phyloP scores from a whole-genome alignment of 2,888 invertebrate species.

The Ernsta delagoae region DNA sequence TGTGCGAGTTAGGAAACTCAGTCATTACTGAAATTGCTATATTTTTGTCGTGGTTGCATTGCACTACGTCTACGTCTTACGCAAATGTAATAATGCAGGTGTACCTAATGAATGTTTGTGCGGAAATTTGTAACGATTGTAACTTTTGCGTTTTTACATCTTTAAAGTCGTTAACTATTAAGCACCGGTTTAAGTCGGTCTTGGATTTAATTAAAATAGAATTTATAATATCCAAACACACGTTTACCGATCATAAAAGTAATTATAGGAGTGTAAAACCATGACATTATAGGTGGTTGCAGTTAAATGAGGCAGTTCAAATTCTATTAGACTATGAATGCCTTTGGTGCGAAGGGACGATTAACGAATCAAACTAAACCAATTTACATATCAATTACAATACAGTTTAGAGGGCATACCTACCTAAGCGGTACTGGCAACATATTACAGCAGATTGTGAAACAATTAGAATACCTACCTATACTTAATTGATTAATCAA shows the following conservation, averaged over 20 bases:
- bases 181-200: neutral
- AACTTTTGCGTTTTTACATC: neutral
- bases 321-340: constrained; percentile 27
- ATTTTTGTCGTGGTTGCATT: constrained; percentile 4
- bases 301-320: constrained; percentile 17
- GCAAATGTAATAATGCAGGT: constrained; percentile 7
- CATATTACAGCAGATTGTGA: neutral
- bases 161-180: neutral
- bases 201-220: constrained; percentile 8
- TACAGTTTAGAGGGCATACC: constrained; percentile 3
- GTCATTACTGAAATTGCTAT: constrained; percentile 25
- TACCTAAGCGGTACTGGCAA: neutral
- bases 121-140: neutral
- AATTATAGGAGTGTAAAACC: constrained; percentile 14
- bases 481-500: neutral
- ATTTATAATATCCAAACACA: constrained; percentile 3
- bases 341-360: constrained; percentile 7
- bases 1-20: constrained; percentile 14
- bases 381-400: constrained; percentile 12
- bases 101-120: constrained; percentile 10
- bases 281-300: constrained; percentile 6
- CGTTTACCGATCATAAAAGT: constrained; percentile 21
- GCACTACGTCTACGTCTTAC: constrained; percentile 4
- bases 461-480: neutral
- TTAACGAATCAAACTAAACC: constrained; percentile 15